Percentiles rank a stretch among this genome's conserved stretches.
These are phyloP conservation scores for Anas platyrhynchos DNA, from an alignment of 2,113 vertebrate species.

Conservation along the genomic window DNA sequence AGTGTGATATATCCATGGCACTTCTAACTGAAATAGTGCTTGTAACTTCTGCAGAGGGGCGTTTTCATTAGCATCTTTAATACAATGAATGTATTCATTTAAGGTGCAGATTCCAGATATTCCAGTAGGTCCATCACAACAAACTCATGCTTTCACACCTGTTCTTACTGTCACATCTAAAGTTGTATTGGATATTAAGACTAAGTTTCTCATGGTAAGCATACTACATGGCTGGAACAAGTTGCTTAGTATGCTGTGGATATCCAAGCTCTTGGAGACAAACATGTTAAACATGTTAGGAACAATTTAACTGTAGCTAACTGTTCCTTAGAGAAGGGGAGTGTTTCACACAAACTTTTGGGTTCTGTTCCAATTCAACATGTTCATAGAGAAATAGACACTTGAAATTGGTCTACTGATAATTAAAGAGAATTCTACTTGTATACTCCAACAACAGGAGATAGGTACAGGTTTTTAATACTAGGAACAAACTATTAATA, in stretches of 20 bases:
- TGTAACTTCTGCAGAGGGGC: neutral
- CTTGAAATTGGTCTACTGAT: neutral
- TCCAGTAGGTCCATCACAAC: neutral
- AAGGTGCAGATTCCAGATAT: neutral
- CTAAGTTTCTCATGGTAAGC: neutral
- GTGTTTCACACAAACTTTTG: neutral
- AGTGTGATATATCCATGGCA: neutral
- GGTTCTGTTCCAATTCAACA: neutral
- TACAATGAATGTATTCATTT: neutral
- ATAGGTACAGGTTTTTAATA: neutral
- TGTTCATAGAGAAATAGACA: neutral
- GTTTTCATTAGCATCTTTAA: neutral
- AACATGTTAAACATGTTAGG: neutral
- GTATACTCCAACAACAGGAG: neutral
- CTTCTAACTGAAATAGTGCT: neutral
- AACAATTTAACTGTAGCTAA: neutral
- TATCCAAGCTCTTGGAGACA: neutral
- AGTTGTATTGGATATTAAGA: neutral
- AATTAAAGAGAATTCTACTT: neutral
- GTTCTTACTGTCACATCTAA: neutral
- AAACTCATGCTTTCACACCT: neutral
- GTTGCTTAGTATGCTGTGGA: neutral
- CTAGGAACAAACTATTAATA: neutral
- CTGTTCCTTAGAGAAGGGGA: neutral
- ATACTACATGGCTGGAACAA: neutral